Conservation (phyloP, 1,140 invertebrate genomes). For the Orius insidiosus region DNA sequence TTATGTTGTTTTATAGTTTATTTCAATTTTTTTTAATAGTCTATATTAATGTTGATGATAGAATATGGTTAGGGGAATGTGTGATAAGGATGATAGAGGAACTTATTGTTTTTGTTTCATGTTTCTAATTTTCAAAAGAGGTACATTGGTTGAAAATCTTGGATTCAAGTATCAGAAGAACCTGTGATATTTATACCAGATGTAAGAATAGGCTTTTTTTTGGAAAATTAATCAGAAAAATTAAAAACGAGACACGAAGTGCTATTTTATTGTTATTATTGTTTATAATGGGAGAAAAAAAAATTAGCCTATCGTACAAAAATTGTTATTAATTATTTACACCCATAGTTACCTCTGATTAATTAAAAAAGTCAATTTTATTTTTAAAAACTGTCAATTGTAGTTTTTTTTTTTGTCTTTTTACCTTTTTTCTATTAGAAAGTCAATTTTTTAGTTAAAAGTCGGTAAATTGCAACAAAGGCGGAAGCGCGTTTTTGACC, state of each 20-base stretch:
- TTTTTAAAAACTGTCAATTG: background rate
- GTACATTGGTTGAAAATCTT: background rate
- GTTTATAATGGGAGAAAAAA: background rate
- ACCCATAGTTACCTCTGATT: background rate
- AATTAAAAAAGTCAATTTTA: background rate
- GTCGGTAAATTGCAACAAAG: too few species aligned
- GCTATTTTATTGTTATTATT: background rate
- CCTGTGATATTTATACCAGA: background rate
- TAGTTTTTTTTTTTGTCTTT: background rate
- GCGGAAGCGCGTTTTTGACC: background rate
- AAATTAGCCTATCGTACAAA: conserved; percentile 2
- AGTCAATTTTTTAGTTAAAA: background rate
- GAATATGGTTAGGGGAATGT: conserved; percentile 8
- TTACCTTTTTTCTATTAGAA: background rate
- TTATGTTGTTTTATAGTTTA: conserved; percentile 2
- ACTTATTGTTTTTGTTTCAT: background rate
- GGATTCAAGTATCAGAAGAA: too few species aligned
- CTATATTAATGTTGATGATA: conserved; percentile 5
- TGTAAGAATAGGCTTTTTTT: background rate
- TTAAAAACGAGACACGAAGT: too few species aligned
- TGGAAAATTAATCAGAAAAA: background rate
- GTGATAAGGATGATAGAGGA: conserved; percentile 3
- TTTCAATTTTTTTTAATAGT: conserved; percentile 8
- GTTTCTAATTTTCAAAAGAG: too few species aligned
- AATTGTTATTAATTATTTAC: conserved; percentile 4